Evolutionary conservation across 2,888 invertebrate species (phyloP), one percentile per base, ranked within the genome.

Genomic region (Rhynchonema sp.): DNA sequence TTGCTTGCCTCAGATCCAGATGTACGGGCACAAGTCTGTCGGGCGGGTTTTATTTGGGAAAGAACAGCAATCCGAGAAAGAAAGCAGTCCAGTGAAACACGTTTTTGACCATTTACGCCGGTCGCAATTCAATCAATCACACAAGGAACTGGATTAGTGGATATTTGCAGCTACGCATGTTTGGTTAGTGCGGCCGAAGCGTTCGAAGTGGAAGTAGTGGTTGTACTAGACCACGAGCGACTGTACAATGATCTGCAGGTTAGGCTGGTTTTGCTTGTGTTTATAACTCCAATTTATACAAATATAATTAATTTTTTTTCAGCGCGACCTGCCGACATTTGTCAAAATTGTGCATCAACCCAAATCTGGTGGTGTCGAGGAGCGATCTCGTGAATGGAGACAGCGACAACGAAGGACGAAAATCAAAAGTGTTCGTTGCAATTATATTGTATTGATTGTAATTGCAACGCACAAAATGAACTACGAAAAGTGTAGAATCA

Each of bases 191-290:
- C 88, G 0, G 90, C 91, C 0, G 85, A 87, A 68, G 85, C 87
- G 0, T 96, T 96, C 75, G 90, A 92, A 79, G 91, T 92, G 1
- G 90, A 92, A 70, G 85, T 91, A 0, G 87, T 98, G 66, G 79
- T 96, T 66, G 94, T 96, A 0, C 74, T 98, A 63, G 96, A 96
- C 74, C 92, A 96, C 73, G 96, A 98, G 74, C 80, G 94, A 65
- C 78, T 98, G 0, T 94, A 89, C 75, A 92, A 87, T 71, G 92
- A 96, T 75, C 77, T 98, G 56, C 84, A 87, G 57, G 78, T 89
- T 56, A 92, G 92, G 74, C 84, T 94, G 81, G 90, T n/a, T n/a
- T n/a, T n/a, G n/a, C n/a, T n/a, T n/a, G n/a, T n/a, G n/a, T n/a
- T n/a, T n/a, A n/a, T n/a, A n/a, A n/a, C n/a, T n/a, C n/a, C n/a